phyloP scores from a whole-genome alignment of 2,888 invertebrate species.

The Clivina fossor region DNA sequence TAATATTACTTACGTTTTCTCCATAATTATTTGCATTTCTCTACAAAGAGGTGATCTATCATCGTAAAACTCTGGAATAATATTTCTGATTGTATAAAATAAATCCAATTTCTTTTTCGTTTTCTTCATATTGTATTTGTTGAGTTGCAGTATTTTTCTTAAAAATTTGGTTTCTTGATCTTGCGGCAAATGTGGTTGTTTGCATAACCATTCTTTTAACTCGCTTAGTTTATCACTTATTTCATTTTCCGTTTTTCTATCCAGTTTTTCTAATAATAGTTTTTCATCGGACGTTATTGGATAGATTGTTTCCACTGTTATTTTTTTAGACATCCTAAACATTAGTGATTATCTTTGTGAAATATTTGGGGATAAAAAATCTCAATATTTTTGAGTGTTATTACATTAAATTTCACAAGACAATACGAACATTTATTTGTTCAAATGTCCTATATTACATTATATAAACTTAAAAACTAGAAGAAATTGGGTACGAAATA shows the following conservation, averaged over 20 bases:
- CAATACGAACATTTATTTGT: no score
- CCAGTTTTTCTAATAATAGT: not conserved
- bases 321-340: no score
- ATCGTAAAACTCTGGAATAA: constrained; percentile 6
- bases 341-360: no score
- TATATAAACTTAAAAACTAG: no score
- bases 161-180: constrained; percentile 21
- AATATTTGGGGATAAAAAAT: no score
- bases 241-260: constrained; percentile 7
- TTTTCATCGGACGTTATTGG: not conserved
- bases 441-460: no score
- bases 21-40: constrained; percentile 11
- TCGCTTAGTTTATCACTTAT: not conserved
- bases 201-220: constrained; percentile 2
- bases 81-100: constrained; percentile 17
- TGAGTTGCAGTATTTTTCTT: constrained; percentile 15
- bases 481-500: no score
- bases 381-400: no score
- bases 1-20: constrained; percentile 10
- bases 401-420: no score
- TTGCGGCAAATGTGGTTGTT: constrained; percentile 8
- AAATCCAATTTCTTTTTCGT: constrained; percentile 21
- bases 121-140: constrained; percentile 23
- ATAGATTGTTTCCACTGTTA: no score
- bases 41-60: constrained; percentile 13